phyloP scores from a whole-genome alignment of 2,888 invertebrate genomes.

The Bombylius major region DNA sequence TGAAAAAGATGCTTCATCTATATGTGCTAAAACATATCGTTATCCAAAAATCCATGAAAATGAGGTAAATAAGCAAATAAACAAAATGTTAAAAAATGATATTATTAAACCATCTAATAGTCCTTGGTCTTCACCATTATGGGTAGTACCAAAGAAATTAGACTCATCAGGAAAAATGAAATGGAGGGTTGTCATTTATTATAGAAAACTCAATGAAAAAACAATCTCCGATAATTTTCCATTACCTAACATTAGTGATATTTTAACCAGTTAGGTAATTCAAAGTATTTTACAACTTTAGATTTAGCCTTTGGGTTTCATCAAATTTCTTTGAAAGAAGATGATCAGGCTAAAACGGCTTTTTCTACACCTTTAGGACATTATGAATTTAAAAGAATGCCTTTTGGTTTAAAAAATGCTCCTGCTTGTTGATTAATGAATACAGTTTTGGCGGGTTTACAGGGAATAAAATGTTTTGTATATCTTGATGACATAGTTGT shows the following conservation, averaged over 20 bases:
- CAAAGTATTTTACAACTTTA: constrained; percentile 26
- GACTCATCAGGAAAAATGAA: constrained; percentile 19
- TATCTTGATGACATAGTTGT: constrained; percentile 5
- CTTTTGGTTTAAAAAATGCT: constrained; percentile 20
- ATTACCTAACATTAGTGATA: no score
- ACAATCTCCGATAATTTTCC: not conserved
- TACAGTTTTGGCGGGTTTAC: constrained; percentile 2
- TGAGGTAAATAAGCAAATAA: no score
- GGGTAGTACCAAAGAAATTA: constrained; percentile 24
- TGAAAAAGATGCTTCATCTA: not conserved
- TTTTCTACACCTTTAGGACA: constrained; percentile 22
- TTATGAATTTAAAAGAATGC: constrained; percentile 24
- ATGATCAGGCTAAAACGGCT: constrained; percentile 22
- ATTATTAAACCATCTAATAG: constrained; percentile 19
- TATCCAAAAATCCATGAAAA: not conserved
- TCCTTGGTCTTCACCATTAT: constrained; percentile 16
- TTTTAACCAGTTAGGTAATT: constrained; percentile 25
- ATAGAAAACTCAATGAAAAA: not conserved
- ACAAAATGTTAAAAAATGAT: constrained; percentile 20
- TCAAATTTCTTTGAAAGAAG: not conserved
- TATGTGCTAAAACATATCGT: not conserved
- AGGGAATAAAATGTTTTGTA: not conserved
- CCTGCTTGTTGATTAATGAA: constrained; percentile 5
- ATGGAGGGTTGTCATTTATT: not conserved
- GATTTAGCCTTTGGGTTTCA: constrained; percentile 15